These are phyloP conservation scores for Gobio occitaniae DNA, from an alignment of 2,797 vertebrate species.

Conservation along the genomic window DNA sequence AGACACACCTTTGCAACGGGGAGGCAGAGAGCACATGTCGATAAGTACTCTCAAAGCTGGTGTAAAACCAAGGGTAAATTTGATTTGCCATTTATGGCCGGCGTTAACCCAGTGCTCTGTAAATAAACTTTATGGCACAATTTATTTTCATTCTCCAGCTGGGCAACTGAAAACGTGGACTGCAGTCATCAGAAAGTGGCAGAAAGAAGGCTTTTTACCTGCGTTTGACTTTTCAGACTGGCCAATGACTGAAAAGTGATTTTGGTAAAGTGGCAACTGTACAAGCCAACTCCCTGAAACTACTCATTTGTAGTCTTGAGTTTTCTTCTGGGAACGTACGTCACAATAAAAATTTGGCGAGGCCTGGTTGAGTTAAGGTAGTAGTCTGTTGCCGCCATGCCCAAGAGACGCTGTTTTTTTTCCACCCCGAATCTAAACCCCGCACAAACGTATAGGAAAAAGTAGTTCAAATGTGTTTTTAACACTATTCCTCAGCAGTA, in stretches of 20 bases:
- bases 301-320: too few relatives aligned
- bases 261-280: constrained; percentile 22
- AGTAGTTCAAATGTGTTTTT: neutral
- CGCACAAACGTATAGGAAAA: too few relatives aligned
- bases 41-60: constrained; percentile 60
- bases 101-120: constrained; percentile 64
- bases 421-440: too few relatives aligned
- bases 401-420: too few relatives aligned
- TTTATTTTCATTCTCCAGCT: constrained; percentile 56
- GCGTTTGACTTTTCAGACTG: constrained; percentile 14
- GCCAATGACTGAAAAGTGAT: neutral
- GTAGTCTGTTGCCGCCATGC: too few relatives aligned
- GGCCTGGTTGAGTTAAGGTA: too few relatives aligned
- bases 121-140: constrained; percentile 65
- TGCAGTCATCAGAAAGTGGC: constrained; percentile 20
- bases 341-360: too few relatives aligned
- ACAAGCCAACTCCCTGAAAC: neutral
- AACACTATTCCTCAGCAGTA: neutral
- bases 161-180: constrained; percentile 47
- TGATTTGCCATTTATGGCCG: constrained; percentile 64
- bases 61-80: constrained; percentile 65
- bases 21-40: constrained; percentile 29
- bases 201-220: neutral
- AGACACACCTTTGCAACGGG: constrained; percentile 43
- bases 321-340: too few relatives aligned